phyloP scores from a whole-genome alignment of 2,797 vertebrate species.

The Setipinna tenuifilis region DNA sequence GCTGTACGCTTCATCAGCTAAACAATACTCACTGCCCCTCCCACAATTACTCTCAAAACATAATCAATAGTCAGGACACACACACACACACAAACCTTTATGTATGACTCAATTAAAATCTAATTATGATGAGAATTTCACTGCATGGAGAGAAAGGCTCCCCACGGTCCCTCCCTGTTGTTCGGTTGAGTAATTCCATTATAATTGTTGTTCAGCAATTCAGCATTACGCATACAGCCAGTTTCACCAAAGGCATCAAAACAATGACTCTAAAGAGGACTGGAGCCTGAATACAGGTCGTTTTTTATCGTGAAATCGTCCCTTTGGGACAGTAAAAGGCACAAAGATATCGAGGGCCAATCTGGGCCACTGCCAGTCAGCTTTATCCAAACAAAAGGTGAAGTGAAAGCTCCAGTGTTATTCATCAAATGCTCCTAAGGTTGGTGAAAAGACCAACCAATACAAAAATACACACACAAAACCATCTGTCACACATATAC shows the following conservation, averaged over 20 bases:
- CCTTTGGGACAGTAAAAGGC: neutral
- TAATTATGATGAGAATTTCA: neutral
- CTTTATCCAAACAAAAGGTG: neutral
- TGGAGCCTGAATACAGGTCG: neutral
- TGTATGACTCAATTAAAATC: conserved; percentile 2
- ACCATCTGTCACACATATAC: neutral
- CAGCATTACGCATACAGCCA: neutral
- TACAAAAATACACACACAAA: too few species aligned
- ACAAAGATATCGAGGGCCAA: neutral
- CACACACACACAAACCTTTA: neutral
- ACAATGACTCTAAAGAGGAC: neutral
- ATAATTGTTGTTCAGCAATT: neutral
- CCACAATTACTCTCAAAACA: neutral
- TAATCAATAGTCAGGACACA: neutral
- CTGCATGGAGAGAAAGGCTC: neutral
- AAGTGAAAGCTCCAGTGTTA: neutral
- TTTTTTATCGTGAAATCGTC: neutral
- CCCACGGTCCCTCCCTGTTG: conserved; percentile 8
- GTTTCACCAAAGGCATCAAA: neutral
- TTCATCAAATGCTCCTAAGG: neutral
- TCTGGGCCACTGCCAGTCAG: neutral
- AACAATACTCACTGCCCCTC: neutral
- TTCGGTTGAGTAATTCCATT: neutral
- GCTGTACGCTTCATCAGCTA: neutral
- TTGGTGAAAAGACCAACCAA: neutral